Evolutionary conservation across 2,113 vertebrate genomes (phyloP), one percentile per base, ranked within the genome.

Genomic region (Penelope pileata): DNA sequence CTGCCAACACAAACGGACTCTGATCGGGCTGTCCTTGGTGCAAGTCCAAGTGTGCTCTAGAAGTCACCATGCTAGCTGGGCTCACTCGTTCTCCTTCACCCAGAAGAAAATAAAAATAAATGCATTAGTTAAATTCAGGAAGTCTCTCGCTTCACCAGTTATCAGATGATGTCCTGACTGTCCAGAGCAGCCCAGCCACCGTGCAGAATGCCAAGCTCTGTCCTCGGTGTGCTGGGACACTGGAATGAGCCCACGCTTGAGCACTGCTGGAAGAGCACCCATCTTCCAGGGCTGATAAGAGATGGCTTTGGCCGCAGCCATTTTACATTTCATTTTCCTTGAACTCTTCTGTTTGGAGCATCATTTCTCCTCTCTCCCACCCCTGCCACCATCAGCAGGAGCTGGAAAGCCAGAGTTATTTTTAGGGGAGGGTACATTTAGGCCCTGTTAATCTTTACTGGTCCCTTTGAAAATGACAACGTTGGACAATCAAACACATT

Each of bases 401-500:
- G 58, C n/a, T 82, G 84, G 51, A 66, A 89, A 95, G 75, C 18
- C 86, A 56, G 45, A 43, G 69, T 74, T 93, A 94, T 93, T 93
- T 97, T 94, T 92, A 94, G 69, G 74, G 79, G 82, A 88, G n/a
- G 63, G 86, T 91, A 73, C 64, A 86, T 88, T 60, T 75, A 84
- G 74, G 72, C 50, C 45, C 67, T 85, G 82, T 92, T 95, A 86
- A 77, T 90, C 74, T 95, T 93, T 76, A 91, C 86, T 91, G 63
- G 54, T 94, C 64, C 42, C 66, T 94, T 83, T 88, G 72, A 84
- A 89, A 94, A 91, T 67, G 86, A 63, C 77, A 73, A 82, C 77
- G 91, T 68, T 94, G 94, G 83, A 59, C 67, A 93, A 83, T 90
- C 75, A 96, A 93, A 83, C 78, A 66, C 54, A 63, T 90, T 69